Percentiles rank a stretch among this genome's conserved stretches.
Evolutionary conservation across 2,797 vertebrate genomes (phyloP).

Genomic region (Myripristis murdjan): DNA sequence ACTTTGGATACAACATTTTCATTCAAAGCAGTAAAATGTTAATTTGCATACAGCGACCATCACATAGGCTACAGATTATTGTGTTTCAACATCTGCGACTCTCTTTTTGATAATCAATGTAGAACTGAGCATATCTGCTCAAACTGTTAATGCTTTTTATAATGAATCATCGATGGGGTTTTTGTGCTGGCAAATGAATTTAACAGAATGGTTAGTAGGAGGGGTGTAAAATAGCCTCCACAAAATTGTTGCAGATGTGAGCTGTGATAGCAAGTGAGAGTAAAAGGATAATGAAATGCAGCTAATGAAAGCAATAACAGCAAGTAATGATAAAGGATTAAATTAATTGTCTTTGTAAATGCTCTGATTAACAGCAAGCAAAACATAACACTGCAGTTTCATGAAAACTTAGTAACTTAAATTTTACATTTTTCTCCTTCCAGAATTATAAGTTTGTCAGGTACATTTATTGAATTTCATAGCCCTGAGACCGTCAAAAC

Average conservation of each 20-base stretch:
- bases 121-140: slow-evolving; percentile 3
- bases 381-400: background rate
- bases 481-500: background rate
- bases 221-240: slow-evolving; percentile 15
- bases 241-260: slow-evolving; percentile 17
- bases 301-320: slow-evolving; percentile 2
- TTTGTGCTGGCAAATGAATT: slow-evolving; percentile 23
- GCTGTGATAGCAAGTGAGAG: slow-evolving; percentile 20
- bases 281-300: slow-evolving; percentile 12
- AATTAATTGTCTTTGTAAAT: too few species aligned
- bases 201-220: slow-evolving; percentile 13
- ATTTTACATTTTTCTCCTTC: background rate
- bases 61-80: too few species aligned
- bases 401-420: background rate
- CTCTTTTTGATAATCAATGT: slow-evolving; percentile 23
- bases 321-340: background rate
- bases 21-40: background rate
- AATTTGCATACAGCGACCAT: too few species aligned
- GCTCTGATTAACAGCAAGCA: background rate
- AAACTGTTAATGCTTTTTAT: slow-evolving; percentile 3
- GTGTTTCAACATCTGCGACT: slow-evolving; percentile 1
- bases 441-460: slow-evolving; percentile 1
- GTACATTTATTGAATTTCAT: slow-evolving; percentile 1
- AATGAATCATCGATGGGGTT: slow-evolving; percentile 5
- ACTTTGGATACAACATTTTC: background rate